Percentiles rank a stretch among this genome's conserved stretches.
Evolutionary conservation across 2,113 vertebrate genomes (phyloP).

Genomic region (Struthidea cinerea): DNA sequence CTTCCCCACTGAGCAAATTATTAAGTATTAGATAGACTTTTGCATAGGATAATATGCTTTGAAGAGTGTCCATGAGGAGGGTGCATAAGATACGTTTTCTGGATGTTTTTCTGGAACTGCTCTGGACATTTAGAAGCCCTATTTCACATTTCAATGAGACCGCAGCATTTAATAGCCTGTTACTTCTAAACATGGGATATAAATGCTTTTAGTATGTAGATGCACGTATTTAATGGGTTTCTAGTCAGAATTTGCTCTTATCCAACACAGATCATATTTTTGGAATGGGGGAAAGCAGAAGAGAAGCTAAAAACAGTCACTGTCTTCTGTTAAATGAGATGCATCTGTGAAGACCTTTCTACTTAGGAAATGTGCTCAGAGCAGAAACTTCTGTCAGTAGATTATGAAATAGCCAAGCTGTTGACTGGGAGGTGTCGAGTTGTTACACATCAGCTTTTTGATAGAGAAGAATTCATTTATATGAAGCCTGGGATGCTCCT

Average conservation of each 20-base stretch:
- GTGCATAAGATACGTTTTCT: neutral
- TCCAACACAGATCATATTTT: neutral
- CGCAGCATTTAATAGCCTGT: neutral
- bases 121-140: neutral
- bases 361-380: neutral
- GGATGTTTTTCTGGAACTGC: neutral
- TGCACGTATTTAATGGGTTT: neutral
- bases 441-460: neutral
- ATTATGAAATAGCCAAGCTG: neutral
- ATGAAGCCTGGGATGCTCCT: neutral
- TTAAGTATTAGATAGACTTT: neutral
- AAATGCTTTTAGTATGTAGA: neutral
- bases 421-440: neutral
- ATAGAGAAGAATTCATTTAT: neutral
- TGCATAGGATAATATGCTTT: neutral
- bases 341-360: neutral
- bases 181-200: neutral
- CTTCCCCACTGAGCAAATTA: neutral
- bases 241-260: neutral
- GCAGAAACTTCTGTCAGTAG: neutral
- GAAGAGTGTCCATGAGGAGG: neutral
- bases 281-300: neutral
- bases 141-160: neutral
- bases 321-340: neutral
- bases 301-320: neutral